Conservation (phyloP, 2,888 invertebrate genomes). For the Calameuta idolon region DNA sequence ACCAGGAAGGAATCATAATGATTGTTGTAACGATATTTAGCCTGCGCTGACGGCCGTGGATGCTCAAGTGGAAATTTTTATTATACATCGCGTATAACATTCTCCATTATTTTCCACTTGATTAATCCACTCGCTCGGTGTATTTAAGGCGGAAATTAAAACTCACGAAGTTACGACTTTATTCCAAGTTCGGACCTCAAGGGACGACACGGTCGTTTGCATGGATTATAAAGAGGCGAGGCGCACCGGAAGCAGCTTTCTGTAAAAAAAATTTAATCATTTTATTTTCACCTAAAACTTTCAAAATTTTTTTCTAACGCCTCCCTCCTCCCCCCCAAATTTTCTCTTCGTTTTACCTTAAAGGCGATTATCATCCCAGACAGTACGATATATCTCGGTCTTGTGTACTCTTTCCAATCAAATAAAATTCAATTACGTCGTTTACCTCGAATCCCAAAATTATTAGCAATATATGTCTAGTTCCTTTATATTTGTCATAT, state of each 20-base stretch:
- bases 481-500: no score
- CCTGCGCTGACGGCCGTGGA: background rate
- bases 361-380: background rate
- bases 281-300: background rate
- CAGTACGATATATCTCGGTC: background rate
- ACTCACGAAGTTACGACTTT: background rate
- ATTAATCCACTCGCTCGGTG: slow-evolving; percentile 33
- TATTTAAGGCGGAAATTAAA: slow-evolving; percentile 1
- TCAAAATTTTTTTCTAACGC: background rate
- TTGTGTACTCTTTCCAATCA: no score
- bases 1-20: background rate
- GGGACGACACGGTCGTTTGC: background rate
- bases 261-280: background rate
- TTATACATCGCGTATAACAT: slow-evolving; percentile 28
- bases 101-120: slow-evolving; percentile 37
- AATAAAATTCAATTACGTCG: no score
- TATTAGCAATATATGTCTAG: no score
- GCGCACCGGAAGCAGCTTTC: background rate
- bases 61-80: background rate
- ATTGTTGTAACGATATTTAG: background rate
- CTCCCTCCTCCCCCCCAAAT: no score
- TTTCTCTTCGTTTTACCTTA: background rate
- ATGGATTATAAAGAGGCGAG: background rate
- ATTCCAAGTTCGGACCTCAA: background rate
- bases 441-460: no score